Base-by-base conservation (phyloP, 2,113 vertebrate genomes). In the Percina caprodes region DNA sequence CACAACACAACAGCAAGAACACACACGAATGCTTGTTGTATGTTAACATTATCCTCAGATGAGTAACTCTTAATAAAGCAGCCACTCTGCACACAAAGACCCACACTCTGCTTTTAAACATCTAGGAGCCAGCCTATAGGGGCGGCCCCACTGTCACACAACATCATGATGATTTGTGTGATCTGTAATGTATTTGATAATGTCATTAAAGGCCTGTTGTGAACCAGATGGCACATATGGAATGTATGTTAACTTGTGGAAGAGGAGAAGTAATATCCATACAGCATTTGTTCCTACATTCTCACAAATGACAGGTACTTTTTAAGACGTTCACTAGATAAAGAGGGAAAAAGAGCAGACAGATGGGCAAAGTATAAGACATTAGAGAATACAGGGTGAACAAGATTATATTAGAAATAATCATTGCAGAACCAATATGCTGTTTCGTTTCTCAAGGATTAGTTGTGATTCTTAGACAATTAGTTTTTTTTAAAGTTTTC, bases 121-220 rank as follows among this genome's bases (percentile, higher is more conserved):
- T 92, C 86, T 86, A 79, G 69, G 63, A 82, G 77, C 1, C 67
- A 62, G 86, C 52, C 61, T 54, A 55, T 16, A 46, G 59, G 83
- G 86, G 80, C 56, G 84, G 69, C 2, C 21, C 77, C 77, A 80
- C 71, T 90, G 91, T 92, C 90, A 82, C 83, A 60, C 72, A 55
- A 21, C 76, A 68, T 92, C 81, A 65, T 26, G 6, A 45, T 88
- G 92, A 91, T 92, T 91, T 93, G 90, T 89, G 85, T 61, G 82
- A 93, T 88, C 78, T 82, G 84, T 91, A 88, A 91, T 83, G 86
- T 77, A 66, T 90, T 91, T 94, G 91, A 95, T 93, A 91, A 90
- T 86, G 85, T 82, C 86, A 80, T 91, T 92, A 88, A 79, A 85
- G 63, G 72, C 77, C 59, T 39, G 62, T 83, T 45, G 65, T 70